A percentile compares a stretch with the other conserved stretches of the same genome.
phyloP scores from a whole-genome alignment of 2,888 invertebrate species.

The Xiphydria camelus region DNA sequence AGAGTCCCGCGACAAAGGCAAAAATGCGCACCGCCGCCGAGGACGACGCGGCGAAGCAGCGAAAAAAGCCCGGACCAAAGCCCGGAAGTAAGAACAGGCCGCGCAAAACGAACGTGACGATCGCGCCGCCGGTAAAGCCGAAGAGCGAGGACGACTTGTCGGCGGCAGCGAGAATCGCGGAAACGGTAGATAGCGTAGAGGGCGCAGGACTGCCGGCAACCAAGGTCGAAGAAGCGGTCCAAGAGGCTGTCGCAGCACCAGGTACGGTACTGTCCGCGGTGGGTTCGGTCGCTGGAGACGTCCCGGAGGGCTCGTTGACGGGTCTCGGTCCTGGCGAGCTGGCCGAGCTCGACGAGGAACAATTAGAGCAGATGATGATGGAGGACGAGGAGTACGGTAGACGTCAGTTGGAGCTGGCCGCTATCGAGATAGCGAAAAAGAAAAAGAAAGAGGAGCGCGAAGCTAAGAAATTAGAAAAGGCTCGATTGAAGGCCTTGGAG shows the following conservation, averaged over 20 bases:
- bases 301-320: constrained; percentile 37
- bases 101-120: constrained; percentile 32
- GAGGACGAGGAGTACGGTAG: constrained; percentile 67
- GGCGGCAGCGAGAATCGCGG: constrained; percentile 11
- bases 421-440: constrained; percentile 52
- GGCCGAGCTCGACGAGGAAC: constrained; percentile 52
- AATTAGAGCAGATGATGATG: constrained; percentile 61
- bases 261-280: constrained; percentile 43
- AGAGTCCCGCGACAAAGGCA: constrained; percentile 44
- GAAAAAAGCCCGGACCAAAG: constrained; percentile 55
- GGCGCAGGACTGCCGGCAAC: constrained; percentile 7
- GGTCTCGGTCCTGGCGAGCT: constrained; percentile 49
- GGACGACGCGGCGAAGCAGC: constrained; percentile 46
- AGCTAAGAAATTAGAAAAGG: constrained; percentile 52
- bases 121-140: constrained; percentile 33
- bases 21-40: constrained; percentile 35
- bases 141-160: constrained; percentile 30
- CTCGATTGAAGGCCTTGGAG: constrained; percentile 49
- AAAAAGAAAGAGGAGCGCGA: constrained; percentile 53
- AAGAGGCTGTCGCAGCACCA: constrained; percentile 16
- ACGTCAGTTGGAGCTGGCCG: constrained; percentile 60
- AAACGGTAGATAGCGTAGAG: constrained; percentile 18
- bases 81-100: constrained; percentile 53
- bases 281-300: constrained; percentile 33
- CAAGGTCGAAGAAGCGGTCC: not conserved